These are phyloP conservation scores for Cyphomyrus plagiostoma DNA, from an alignment of 2,113 vertebrate genomes.

Conservation along the genomic window DNA sequence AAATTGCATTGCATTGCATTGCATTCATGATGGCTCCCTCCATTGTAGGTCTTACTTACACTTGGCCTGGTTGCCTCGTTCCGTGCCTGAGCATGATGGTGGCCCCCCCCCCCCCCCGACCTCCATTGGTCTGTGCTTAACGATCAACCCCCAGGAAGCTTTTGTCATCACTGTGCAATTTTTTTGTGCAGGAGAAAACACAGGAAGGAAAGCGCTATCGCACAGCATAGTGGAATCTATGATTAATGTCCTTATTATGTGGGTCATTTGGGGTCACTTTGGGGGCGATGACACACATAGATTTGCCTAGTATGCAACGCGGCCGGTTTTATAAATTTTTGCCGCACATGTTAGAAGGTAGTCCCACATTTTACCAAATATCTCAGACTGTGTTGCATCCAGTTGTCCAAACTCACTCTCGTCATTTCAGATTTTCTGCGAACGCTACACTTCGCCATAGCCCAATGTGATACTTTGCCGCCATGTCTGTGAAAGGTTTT, in stretches of 20 bases:
- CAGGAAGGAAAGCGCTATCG: neutral
- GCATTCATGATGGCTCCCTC: too few species aligned
- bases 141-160: neutral
- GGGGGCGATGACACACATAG: neutral
- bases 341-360: neutral
- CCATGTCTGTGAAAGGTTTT: neutral
- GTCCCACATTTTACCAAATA: neutral
- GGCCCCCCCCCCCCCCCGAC: neutral
- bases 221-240: neutral
- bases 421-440: neutral
- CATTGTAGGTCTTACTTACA: neutral
- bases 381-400: neutral
- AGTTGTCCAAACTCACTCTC: neutral
- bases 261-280: neutral
- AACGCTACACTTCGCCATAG: neutral
- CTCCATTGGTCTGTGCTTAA: neutral
- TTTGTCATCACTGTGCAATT: neutral
- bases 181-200: neutral
- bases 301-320: neutral
- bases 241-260: neutral
- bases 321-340: neutral
- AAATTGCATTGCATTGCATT: too few species aligned
- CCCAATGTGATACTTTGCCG: neutral
- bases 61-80: neutral
- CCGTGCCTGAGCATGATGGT: neutral